Evolutionary conservation across 2,888 invertebrate genomes (phyloP), one percentile per base, ranked within the genome.

Genomic region (Parnassius apollo): DNA sequence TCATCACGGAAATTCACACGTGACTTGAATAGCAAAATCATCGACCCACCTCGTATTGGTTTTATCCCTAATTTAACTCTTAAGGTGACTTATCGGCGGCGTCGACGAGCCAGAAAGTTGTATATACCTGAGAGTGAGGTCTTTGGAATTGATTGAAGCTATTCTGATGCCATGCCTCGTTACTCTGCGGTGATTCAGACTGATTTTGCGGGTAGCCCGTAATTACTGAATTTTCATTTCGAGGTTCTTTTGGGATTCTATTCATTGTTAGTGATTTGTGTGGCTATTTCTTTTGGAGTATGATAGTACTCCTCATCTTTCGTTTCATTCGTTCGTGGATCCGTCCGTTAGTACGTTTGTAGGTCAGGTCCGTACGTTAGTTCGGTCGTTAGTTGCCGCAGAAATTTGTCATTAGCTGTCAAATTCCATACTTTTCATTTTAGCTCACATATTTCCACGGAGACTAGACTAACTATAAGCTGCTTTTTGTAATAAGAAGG

Each of bases 1-100:
- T 66, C 66, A 68, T 70, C 67, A 69, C 65, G 67, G 12, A 71
- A 67, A 67, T 68, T 65, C 67, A 65, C 66, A 72, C 69, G 75
- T 77, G 81, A 82, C 82, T 81, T 79, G 71, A 66, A 68, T 75
- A 74, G 69, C 74, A 75, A 77, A 82, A 80, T 81, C 81, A 79
- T 77, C 77, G 80, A 76, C 78, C 75, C 77, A 69, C 70, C 69
- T 71, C 70, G 65, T 75, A 79, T 83, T 80, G 88, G 88, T 83
- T 87, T 88, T 82, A 85, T 81, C 82, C 87, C 79, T 85, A 86
- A 88, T 90, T 89, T 88, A 88, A 86, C 87, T 83, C 79, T 75
- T 81, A 83, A 83, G 81, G 81, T 87, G 83, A 86, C 80, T 78
- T 82, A 89, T 88, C 71, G 84, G 78, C 71, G 77, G 72, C 76